Evolutionary conservation across 92 coral and sea anemone genomes (phyloP).

Genomic region (Actinostola sp.): DNA sequence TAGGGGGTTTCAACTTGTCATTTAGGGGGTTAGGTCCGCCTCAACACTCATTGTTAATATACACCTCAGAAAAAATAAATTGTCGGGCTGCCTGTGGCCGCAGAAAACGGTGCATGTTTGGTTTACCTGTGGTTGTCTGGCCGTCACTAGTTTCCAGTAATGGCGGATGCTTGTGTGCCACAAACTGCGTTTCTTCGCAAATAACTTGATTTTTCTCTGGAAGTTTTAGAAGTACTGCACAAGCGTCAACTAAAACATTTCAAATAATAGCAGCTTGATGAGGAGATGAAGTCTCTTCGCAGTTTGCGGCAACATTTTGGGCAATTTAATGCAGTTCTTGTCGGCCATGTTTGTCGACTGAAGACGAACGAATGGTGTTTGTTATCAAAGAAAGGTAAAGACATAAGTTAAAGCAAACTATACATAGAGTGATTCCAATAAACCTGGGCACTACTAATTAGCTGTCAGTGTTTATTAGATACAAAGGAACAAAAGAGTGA

Average conservation of each 20-base stretch:
- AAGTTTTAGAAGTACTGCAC: not conserved
- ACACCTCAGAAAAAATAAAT: too few relatives aligned
- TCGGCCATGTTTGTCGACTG: conserved; percentile 1
- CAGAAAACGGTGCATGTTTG: not conserved
- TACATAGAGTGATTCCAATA: too few relatives aligned
- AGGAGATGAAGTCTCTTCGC: not conserved
- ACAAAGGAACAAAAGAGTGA: too few relatives aligned
- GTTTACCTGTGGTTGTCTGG: conserved; percentile 1
- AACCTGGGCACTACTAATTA: too few relatives aligned
- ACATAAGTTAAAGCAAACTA: not conserved
- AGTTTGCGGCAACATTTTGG: not conserved
- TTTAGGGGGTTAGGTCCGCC: too few relatives aligned
- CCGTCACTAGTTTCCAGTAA: conserved; percentile 7
- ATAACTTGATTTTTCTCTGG: too few relatives aligned
- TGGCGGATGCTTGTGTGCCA: conserved; percentile 3
- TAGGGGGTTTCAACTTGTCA: too few relatives aligned
- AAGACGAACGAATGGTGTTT: not conserved
- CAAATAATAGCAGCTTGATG: not conserved
- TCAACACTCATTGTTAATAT: too few relatives aligned
- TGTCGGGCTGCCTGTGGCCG: too few relatives aligned
- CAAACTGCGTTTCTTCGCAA: not conserved
- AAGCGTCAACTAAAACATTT: not conserved
- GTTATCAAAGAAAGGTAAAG: not conserved
- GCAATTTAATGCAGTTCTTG: not conserved
- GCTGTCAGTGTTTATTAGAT: too few relatives aligned